A percentile compares a stretch with the other conserved stretches of the same genome.
These are phyloP conservation scores for Zoanthus solanderi DNA, from an alignment of 92 coral and sea anemone genomes.

Conservation along the genomic window DNA sequence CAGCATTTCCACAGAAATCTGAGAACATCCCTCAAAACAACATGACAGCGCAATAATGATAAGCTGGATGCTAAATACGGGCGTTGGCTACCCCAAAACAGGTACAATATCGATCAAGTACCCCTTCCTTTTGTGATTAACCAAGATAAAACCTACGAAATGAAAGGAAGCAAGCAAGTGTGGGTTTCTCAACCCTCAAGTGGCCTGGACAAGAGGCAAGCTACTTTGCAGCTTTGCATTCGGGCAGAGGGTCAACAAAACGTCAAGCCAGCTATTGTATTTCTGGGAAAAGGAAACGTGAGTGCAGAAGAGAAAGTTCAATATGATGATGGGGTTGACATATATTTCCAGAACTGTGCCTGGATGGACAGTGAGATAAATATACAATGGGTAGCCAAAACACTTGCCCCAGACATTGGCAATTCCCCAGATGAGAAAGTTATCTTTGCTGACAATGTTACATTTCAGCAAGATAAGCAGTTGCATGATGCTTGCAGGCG, in stretches of 20 bases:
- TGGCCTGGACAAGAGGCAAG: constrained; percentile 9
- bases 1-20: constrained; percentile 49
- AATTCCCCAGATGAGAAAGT: constrained; percentile 29
- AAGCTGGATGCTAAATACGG: not conserved
- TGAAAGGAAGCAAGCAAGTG: constrained; percentile 1
- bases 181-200: constrained; percentile 11
- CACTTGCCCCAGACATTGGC: constrained; percentile 59
- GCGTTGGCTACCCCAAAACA: not conserved
- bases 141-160: not conserved
- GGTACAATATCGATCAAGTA: not conserved
- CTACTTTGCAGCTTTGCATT: constrained; percentile 68
- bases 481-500: not conserved
- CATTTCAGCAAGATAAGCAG: not conserved
- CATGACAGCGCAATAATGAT: not conserved
- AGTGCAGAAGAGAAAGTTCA: constrained; percentile 48
- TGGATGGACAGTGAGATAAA: constrained; percentile 65
- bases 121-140: not conserved
- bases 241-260: constrained; percentile 60
- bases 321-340: constrained; percentile 60
- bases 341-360: constrained; percentile 55
- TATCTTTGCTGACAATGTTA: not conserved
- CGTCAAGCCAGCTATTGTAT: constrained; percentile 68
- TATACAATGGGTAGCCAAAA: constrained; percentile 54
- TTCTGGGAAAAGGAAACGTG: constrained; percentile 65
- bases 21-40: constrained; percentile 43